Conservation (phyloP, 2,113 vertebrate genomes). For the Spea bombifrons region DNA sequence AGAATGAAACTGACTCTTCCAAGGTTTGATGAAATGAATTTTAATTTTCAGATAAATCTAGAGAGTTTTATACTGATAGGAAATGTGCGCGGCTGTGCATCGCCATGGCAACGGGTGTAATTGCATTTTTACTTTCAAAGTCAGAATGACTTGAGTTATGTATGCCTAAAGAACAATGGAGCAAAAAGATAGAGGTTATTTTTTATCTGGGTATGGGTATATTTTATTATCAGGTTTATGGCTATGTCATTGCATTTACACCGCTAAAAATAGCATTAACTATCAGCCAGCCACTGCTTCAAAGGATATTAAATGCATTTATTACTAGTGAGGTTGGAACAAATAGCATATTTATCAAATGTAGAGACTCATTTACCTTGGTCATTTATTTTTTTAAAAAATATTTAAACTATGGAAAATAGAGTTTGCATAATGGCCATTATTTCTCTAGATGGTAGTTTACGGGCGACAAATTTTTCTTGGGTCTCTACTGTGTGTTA, state of each 20-base stretch:
- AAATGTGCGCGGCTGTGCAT: constrained; percentile 18
- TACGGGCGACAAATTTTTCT: too few relatives aligned
- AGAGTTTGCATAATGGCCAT: too few relatives aligned
- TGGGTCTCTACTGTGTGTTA: too few relatives aligned
- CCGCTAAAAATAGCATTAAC: neutral
- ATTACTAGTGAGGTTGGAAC: too few relatives aligned
- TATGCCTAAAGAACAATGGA: constrained; percentile 10
- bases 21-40: constrained; percentile 31
- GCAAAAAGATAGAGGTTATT: neutral
- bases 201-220: neutral
- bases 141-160: neutral
- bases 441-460: too few relatives aligned
- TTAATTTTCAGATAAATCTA: constrained; percentile 30
- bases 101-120: constrained; percentile 18
- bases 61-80: constrained; percentile 24
- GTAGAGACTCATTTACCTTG: too few relatives aligned
- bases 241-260: neutral
- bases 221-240: neutral
- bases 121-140: constrained; percentile 10
- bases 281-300: neutral
- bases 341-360: too few relatives aligned
- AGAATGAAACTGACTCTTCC: constrained; percentile 11
- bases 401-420: too few relatives aligned
- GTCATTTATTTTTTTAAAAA: too few relatives aligned
- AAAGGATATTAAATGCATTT: too few relatives aligned